Conservation (phyloP, 1,140 invertebrate species). For the Onthophagus taurus region DNA sequence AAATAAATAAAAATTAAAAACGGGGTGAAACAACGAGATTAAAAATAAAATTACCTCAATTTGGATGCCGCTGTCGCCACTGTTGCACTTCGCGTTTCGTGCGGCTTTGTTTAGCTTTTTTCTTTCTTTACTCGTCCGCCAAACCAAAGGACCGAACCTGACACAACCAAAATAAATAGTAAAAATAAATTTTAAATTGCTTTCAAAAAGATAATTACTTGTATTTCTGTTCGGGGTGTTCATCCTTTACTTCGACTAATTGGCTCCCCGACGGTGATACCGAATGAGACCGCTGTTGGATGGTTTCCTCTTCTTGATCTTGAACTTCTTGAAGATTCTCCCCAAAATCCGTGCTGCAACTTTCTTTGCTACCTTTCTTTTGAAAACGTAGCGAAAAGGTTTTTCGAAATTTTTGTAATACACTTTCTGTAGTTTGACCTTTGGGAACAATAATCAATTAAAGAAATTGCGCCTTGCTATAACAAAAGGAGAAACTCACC, state of each 20-base stretch:
- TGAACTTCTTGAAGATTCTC: constrained; percentile 35
- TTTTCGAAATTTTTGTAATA: constrained; percentile 60
- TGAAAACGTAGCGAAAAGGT: constrained; percentile 56
- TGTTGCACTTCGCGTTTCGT: constrained; percentile 62
- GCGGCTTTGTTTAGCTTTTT: constrained; percentile 58
- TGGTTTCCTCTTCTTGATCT: constrained; percentile 35
- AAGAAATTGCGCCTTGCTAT: no score
- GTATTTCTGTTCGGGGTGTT: constrained; percentile 30
- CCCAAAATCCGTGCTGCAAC: constrained; percentile 38
- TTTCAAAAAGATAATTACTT: constrained; percentile 21
- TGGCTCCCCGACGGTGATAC: constrained; percentile 11
- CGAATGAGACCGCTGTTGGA: constrained; percentile 26
- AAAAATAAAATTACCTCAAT: constrained; percentile 43
- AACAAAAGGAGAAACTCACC: no score
- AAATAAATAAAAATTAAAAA: neutral
- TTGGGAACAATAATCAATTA: constrained; percentile 8
- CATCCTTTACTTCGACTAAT: constrained; percentile 21
- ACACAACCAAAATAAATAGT: constrained; percentile 13
- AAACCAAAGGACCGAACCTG: constrained; percentile 58
- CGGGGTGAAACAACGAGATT: neutral
- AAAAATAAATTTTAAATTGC: neutral
- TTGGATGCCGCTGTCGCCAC: constrained; percentile 65
- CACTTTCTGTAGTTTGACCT: constrained; percentile 36
- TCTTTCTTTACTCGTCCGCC: constrained; percentile 60
- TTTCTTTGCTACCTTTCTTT: constrained; percentile 44